Evolutionary conservation across 1,140 invertebrate genomes (phyloP).

Genomic region (Oncopeltus fasciatus): DNA sequence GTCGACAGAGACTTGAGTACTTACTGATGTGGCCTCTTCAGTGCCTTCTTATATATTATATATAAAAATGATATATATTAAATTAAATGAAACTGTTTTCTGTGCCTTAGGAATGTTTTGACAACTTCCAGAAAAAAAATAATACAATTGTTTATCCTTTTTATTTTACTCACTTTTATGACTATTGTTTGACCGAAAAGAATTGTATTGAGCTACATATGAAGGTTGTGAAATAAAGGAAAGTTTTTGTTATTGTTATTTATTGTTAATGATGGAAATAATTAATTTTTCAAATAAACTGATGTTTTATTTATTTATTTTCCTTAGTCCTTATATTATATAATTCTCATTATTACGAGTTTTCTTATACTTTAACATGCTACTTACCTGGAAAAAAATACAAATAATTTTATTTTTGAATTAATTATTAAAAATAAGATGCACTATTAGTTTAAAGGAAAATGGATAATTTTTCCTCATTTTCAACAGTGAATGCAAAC

Average conservation of each 20-base stretch:
- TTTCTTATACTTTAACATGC: too few species aligned
- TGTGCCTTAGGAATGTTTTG: slow-evolving; percentile 8
- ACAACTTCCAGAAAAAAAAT: not conserved
- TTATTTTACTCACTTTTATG: not conserved
- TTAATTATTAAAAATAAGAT: too few species aligned
- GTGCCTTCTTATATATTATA: not conserved
- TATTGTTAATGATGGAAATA: slow-evolving; percentile 4
- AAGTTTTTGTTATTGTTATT: slow-evolving; percentile 10
- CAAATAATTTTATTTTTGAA: too few species aligned
- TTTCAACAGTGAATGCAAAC: too few species aligned
- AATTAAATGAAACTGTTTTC: not conserved
- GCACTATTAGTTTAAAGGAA: too few species aligned
- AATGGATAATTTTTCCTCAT: too few species aligned
- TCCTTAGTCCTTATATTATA: too few species aligned
- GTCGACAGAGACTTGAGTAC: not conserved
- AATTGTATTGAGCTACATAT: not conserved
- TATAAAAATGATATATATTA: too few species aligned
- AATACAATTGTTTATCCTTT: not conserved
- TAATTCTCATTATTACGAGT: too few species aligned
- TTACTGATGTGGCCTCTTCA: not conserved
- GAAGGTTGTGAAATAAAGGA: slow-evolving; percentile 1
- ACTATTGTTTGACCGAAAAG: not conserved
- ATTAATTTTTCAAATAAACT: slow-evolving; percentile 4
- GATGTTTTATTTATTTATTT: not conserved
- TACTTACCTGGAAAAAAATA: too few species aligned